Percentiles rank a stretch among this genome's conserved stretches.
Evolutionary conservation across 2,113 vertebrate species (phyloP).

Genomic region (Plotosus lineatus): DNA sequence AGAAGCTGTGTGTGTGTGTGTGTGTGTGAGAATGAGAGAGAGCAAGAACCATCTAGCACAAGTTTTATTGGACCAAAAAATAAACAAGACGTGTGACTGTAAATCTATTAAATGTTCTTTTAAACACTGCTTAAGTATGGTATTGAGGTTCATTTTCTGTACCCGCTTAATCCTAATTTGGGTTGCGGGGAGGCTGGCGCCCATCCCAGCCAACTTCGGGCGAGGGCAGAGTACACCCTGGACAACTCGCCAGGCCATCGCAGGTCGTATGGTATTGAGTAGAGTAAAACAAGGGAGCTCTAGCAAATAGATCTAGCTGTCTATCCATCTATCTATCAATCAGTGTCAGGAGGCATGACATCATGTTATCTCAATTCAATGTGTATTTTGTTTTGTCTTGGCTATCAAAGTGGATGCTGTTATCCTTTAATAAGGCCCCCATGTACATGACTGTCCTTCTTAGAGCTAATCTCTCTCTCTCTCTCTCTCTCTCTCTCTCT

Average conservation of each 20-base stretch:
- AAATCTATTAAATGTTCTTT: too few species aligned
- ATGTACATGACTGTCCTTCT: conserved; percentile 56
- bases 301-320: not conserved
- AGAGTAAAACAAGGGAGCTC: not conserved
- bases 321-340: not conserved
- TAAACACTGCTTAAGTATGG: too few species aligned
- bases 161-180: too few species aligned
- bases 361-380: not conserved
- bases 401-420: conserved; percentile 25
- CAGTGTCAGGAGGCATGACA: not conserved
- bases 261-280: too few species aligned
- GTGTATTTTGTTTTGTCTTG: not conserved
- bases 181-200: too few species aligned
- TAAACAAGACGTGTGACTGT: too few species aligned
- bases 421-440: conserved; percentile 60
- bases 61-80: not conserved
- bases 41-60: not conserved
- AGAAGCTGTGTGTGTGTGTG: not conserved
- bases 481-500: not conserved
- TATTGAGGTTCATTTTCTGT: too few species aligned
- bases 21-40: too few species aligned
- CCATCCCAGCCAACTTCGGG: too few species aligned
- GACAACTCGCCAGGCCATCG: too few species aligned
- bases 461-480: not conserved
- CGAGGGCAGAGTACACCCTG: too few species aligned